A percentile compares a stretch with the other conserved stretches of the same genome.
phyloP scores from a whole-genome alignment of 1,140 invertebrate species.

The Drosophila fuyamai region DNA sequence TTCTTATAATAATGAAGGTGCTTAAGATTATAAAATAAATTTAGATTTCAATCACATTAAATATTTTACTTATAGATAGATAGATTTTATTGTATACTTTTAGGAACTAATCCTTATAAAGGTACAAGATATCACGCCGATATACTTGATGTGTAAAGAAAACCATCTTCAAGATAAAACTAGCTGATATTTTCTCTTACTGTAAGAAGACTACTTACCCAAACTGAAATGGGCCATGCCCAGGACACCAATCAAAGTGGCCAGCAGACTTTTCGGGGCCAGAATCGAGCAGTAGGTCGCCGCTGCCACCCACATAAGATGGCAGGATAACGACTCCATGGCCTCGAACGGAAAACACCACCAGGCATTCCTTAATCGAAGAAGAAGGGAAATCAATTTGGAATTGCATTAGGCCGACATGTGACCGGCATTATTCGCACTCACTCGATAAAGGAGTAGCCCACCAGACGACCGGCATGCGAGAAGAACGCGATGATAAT shows the following conservation, averaged over 20 bases:
- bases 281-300: slow-evolving; percentile 93
- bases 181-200: not conserved
- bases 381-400: slow-evolving; percentile 23
- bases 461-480: slow-evolving; percentile 91
- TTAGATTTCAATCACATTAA: no score
- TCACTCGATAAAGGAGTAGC: slow-evolving; percentile 93
- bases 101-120: no score
- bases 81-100: no score
- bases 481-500: slow-evolving; percentile 93
- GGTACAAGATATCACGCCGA: rapidly evolving
- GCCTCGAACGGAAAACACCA: slow-evolving; percentile 94
- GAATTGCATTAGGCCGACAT: slow-evolving; percentile 60
- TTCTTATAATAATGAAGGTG: no score
- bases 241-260: slow-evolving; percentile 92
- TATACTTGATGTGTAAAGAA: not conserved
- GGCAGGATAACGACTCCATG: slow-evolving; percentile 93
- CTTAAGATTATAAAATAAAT: no score
- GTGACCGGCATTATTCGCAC: slow-evolving; percentile 68
- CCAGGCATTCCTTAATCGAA: slow-evolving; percentile 89
- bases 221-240: slow-evolving; percentile 94
- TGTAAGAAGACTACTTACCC: slow-evolving; percentile 85
- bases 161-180: not conserved
- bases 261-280: slow-evolving; percentile 91
- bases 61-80: no score
- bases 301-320: slow-evolving; percentile 95